A percentile compares a stretch with the other conserved stretches of the same genome.
These are phyloP conservation scores for Borostomias antarcticus DNA, from an alignment of 2,797 vertebrate genomes.

Conservation along the genomic window DNA sequence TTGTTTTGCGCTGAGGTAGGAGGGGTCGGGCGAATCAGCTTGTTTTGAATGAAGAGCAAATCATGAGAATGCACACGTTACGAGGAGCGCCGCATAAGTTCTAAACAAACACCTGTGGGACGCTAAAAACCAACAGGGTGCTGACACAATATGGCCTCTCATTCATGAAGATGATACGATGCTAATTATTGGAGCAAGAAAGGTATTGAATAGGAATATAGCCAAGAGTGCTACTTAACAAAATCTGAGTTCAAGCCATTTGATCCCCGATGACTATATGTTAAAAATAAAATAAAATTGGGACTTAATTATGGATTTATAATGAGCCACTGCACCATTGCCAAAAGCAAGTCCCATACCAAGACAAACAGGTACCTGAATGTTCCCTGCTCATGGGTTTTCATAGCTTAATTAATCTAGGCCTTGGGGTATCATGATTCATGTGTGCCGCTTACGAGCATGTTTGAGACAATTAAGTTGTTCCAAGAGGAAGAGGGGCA, in stretches of 20 bases:
- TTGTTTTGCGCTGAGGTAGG: conserved; percentile 62
- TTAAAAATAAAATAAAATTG: conserved; percentile 71
- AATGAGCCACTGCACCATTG: conserved; percentile 74
- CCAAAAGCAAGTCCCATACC: conserved; percentile 77
- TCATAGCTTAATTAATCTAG: conserved; percentile 83
- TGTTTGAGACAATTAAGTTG: conserved; percentile 81
- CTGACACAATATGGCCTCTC: conserved; percentile 28
- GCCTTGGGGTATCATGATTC: conserved; percentile 82
- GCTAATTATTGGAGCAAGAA: conserved; percentile 46
- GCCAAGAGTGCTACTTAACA: conserved; percentile 60
- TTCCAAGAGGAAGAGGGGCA: conserved; percentile 74
- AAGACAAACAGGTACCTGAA: conserved; percentile 80
- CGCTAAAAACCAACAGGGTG: conserved; percentile 22
- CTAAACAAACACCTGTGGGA: conserved; percentile 50
- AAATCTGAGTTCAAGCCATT: conserved; percentile 64
- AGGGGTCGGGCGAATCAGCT: conserved; percentile 57
- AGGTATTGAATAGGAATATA: conserved; percentile 44
- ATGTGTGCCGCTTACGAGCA: conserved; percentile 66
- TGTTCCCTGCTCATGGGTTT: conserved; percentile 76
- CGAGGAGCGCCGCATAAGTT: conserved; percentile 26
- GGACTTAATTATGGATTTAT: conserved; percentile 80
- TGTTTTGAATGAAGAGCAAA: conserved; percentile 70
- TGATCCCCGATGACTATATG: conserved; percentile 54
- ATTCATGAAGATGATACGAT: conserved; percentile 48
- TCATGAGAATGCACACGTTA: conserved; percentile 59